Conservation (phyloP, 1,140 invertebrate species). For the Penaeus vannamei region DNA sequence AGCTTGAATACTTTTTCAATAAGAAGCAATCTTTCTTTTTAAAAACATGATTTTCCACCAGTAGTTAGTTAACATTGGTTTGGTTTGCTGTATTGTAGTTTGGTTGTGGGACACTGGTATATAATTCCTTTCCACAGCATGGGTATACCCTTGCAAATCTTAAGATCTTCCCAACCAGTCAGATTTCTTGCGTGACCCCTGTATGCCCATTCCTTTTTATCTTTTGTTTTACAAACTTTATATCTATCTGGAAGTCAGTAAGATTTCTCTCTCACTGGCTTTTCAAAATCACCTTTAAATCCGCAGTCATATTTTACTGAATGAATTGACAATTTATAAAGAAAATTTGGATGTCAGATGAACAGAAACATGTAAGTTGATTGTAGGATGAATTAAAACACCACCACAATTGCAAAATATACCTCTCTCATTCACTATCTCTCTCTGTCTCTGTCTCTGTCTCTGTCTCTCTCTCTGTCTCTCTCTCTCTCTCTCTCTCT, state of each 20-base stretch:
- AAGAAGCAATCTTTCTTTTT: conserved; percentile 44
- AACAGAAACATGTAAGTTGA: no score
- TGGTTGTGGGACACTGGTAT: conserved; percentile 65
- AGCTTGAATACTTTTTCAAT: conserved; percentile 49
- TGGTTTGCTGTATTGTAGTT: conserved; percentile 64
- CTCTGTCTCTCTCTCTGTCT: no score
- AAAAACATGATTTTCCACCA: conserved; percentile 47
- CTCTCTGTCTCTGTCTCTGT: no score
- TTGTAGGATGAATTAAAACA: no score
- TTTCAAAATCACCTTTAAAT: no score
- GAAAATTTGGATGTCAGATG: no score
- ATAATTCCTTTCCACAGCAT: conserved; percentile 51
- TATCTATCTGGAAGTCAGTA: neutral
- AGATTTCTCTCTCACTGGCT: no score
- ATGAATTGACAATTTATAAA: no score
- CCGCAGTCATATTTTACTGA: no score
- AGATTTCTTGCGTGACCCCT: conserved; percentile 24
- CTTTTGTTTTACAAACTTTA: neutral
- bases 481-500: no score
- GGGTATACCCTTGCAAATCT: conserved; percentile 36
- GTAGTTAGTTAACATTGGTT: conserved; percentile 66
- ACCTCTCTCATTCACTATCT: no score
- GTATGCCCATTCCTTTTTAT: conserved; percentile 14
- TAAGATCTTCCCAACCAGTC: conserved; percentile 36
- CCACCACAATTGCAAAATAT: no score